Conservation (phyloP, 2,113 vertebrate species). For the Nothoprocta pentlandii region DNA sequence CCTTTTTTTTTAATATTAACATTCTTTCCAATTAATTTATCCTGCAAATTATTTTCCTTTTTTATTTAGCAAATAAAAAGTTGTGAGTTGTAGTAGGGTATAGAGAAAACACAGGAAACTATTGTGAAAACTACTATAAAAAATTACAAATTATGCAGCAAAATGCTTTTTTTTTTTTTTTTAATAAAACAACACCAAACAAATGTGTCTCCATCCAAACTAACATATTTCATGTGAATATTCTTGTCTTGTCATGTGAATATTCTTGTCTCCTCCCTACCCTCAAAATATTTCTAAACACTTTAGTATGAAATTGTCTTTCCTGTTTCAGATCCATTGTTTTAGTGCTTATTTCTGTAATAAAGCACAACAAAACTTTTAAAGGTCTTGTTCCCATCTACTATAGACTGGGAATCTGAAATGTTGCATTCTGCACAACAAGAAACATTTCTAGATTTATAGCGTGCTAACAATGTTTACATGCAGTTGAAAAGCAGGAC, state of each 20-base stretch:
- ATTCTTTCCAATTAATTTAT: background rate
- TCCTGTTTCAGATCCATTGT: background rate
- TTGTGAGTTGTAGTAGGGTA: background rate
- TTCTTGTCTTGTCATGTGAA: background rate
- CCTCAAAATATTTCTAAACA: rapidly evolving
- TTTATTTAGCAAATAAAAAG: background rate
- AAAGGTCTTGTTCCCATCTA: background rate
- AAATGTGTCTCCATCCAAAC: background rate
- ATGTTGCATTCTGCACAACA: background rate
- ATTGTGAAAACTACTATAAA: background rate
- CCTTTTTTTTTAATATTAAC: background rate
- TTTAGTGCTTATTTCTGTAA: background rate
- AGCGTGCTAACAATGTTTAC: background rate
- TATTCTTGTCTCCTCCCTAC: background rate
- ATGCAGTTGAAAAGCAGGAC: background rate
- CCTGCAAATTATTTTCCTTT: background rate
- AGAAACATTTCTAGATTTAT: background rate
- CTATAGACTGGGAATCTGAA: background rate
- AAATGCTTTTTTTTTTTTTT: background rate
- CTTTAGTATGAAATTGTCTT: background rate
- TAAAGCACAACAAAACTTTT: background rate
- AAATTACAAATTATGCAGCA: background rate
- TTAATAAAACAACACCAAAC: background rate
- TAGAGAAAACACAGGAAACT: background rate
- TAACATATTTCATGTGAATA: background rate